A percentile compares a stretch with the other conserved stretches of the same genome.
Evolutionary conservation across 2,888 invertebrate species (phyloP).

Genomic region (Nowickia ferox): DNA sequence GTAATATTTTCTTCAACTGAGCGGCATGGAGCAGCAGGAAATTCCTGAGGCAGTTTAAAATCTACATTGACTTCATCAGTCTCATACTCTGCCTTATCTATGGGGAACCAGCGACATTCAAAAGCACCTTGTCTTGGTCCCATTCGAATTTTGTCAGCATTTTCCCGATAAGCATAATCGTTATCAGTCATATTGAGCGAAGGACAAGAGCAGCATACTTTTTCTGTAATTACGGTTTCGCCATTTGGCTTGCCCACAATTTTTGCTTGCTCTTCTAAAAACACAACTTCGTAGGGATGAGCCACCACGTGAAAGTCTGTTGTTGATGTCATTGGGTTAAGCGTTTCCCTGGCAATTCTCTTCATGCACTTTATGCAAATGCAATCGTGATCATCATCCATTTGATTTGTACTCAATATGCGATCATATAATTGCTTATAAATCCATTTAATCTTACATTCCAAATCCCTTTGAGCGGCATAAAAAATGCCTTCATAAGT

Average conservation of each 20-base stretch:
- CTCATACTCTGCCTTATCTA: slow-evolving; percentile 75
- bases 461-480: slow-evolving; percentile 77
- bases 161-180: slow-evolving; percentile 74
- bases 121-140: slow-evolving; percentile 78
- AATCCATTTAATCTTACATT: slow-evolving; percentile 76
- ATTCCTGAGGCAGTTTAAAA: slow-evolving; percentile 75
- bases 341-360: slow-evolving; percentile 72
- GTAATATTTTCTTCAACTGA: slow-evolving; percentile 66
- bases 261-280: slow-evolving; percentile 21
- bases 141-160: slow-evolving; percentile 73
- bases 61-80: slow-evolving; percentile 65
- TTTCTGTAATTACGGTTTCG: neutral
- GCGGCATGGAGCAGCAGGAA: slow-evolving; percentile 76
- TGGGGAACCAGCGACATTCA: slow-evolving; percentile 77
- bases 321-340: slow-evolving; percentile 44
- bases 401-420: slow-evolving; percentile 72
- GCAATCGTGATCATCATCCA: slow-evolving; percentile 73
- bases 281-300: slow-evolving; percentile 27
- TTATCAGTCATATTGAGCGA: slow-evolving; percentile 74
- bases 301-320: slow-evolving; percentile 32
- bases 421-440: slow-evolving; percentile 76
- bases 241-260: neutral
- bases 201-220: slow-evolving; percentile 13
- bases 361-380: slow-evolving; percentile 74
- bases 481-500: slow-evolving; percentile 77